Evolutionary conservation across 2,113 vertebrate genomes (phyloP).

Genomic region (Caracal caracal): DNA sequence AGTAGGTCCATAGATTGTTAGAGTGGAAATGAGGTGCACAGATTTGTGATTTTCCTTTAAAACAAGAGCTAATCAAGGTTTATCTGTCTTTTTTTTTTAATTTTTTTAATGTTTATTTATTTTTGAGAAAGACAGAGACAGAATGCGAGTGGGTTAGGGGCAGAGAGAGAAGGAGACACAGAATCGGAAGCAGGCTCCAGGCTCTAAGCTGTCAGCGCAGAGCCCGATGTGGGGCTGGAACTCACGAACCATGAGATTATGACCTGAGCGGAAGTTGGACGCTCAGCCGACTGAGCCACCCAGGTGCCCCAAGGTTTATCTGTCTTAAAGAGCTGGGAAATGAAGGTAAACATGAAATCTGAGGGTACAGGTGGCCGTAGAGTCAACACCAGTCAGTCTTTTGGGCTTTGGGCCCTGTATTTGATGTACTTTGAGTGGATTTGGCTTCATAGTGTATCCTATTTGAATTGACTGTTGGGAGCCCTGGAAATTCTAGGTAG

Average conservation of each 20-base stretch:
- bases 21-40: neutral
- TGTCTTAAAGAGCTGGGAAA: neutral
- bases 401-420: neutral
- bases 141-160: no score
- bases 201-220: no score
- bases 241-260: no score
- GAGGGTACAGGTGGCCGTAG: neutral
- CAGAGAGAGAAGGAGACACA: no score
- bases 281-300: no score
- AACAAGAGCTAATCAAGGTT: neutral
- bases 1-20: neutral
- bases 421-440: neutral
- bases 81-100: neutral
- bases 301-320: neutral
- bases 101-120: no score
- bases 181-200: no score
- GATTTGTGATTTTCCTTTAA: neutral
- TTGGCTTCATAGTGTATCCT: neutral
- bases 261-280: no score
- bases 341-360: neutral
- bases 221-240: no score
- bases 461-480: conserved; percentile 25
- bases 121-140: no score
- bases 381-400: neutral
- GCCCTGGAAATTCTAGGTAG: neutral